Evolutionary conservation across 2,888 invertebrate species (phyloP).

Genomic region (Sympetrum striolatum): DNA sequence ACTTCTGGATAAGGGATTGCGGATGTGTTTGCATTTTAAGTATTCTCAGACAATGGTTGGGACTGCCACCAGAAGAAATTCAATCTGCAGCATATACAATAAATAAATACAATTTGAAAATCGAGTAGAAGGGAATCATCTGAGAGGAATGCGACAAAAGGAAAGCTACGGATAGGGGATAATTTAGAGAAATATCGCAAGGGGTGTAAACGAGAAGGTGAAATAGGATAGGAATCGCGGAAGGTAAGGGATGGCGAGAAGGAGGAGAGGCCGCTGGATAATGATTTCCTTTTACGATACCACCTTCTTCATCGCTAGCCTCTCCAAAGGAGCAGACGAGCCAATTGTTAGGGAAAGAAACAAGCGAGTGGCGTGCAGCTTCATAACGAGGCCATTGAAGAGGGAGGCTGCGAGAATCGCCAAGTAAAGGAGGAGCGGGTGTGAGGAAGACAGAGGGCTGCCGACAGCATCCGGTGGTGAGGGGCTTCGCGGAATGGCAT

Average conservation of each 20-base stretch:
- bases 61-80: too few species aligned
- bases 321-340: slow-evolving; percentile 4
- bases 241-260: neutral
- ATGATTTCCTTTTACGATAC: slow-evolving; percentile 31
- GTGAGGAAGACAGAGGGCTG: neutral
- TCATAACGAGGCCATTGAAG: slow-evolving; percentile 37
- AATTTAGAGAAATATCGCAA: neutral
- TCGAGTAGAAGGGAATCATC: neutral
- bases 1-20: too few species aligned
- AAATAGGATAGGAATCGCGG: neutral
- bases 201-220: neutral
- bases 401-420: neutral
- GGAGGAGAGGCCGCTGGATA: slow-evolving; percentile 1
- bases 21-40: too few species aligned
- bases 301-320: neutral
- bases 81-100: too few species aligned
- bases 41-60: too few species aligned
- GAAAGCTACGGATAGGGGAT: neutral
- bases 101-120: neutral
- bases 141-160: neutral
- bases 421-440: neutral
- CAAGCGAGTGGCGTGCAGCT: neutral
- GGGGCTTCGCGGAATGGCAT: neutral
- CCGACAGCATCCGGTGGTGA: neutral
- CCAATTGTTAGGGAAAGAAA: slow-evolving; percentile 29